These are phyloP conservation scores for Neoarius graeffei DNA, from an alignment of 2,113 vertebrate species.

Conservation along the genomic window DNA sequence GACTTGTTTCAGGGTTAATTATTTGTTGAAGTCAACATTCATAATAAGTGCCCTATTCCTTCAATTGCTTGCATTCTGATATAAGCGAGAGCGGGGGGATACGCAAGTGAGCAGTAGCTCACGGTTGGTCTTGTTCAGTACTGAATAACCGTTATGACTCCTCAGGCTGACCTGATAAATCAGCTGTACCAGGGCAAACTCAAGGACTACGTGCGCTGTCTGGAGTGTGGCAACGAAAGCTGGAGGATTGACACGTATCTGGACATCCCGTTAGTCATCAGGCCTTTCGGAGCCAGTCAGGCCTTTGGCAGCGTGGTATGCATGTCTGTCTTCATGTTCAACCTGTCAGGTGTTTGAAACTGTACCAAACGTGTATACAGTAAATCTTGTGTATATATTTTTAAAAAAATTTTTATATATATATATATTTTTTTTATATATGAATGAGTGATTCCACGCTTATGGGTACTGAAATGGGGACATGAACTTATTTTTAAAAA, in stretches of 20 bases:
- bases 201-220: slow-evolving; percentile 97
- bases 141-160: slow-evolving; percentile 49
- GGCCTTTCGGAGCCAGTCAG: slow-evolving; percentile 94
- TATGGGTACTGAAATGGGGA: no score
- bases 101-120: no score
- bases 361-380: not conserved
- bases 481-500: no score
- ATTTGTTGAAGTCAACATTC: no score
- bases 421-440: no score
- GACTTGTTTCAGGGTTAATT: no score
- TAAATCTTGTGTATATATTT: not conserved
- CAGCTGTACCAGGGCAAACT: slow-evolving; percentile 98
- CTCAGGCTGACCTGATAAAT: slow-evolving; percentile 97
- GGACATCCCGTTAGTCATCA: slow-evolving; percentile 98
- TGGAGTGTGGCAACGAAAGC: slow-evolving; percentile 97
- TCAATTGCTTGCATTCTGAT: no score
- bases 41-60: no score
- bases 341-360: not conserved
- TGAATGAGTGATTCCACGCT: no score
- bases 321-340: slow-evolving; percentile 48
- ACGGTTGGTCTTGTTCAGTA: not conserved
- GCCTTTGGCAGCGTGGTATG: slow-evolving; percentile 97
- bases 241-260: slow-evolving; percentile 98
- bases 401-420: no score
- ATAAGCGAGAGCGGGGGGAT: no score